These are phyloP conservation scores for Sorex araneus DNA, from an alignment of 2,113 vertebrate genomes.

Conservation along the genomic window DNA sequence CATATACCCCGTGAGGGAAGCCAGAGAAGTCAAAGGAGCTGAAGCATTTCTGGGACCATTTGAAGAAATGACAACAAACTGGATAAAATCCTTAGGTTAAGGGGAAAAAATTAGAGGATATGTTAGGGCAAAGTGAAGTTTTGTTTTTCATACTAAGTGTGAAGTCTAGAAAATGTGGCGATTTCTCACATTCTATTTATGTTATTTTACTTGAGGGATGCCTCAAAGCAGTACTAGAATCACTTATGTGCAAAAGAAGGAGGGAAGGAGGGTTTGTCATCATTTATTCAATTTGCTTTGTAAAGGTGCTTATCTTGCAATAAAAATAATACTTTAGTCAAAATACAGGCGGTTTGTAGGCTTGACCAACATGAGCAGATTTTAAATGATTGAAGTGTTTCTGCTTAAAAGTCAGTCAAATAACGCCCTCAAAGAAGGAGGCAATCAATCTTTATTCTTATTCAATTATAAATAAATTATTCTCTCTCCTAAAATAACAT, in stretches of 20 bases:
- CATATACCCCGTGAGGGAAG: background rate
- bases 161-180: constrained; percentile 80
- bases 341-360: constrained; percentile 75
- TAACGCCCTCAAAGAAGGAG: constrained; percentile 41
- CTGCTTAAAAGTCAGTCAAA: constrained; percentile 72
- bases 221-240: constrained; percentile 8
- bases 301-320: constrained; percentile 72
- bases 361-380: constrained; percentile 57
- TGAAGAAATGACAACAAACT: background rate
- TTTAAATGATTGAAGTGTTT: constrained; percentile 75
- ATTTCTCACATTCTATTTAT: constrained; percentile 83
- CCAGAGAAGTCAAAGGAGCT: background rate
- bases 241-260: background rate
- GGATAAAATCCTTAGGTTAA: constrained; percentile 47
- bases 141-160: constrained; percentile 80
- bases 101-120: constrained; percentile 41
- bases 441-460: constrained; percentile 34
- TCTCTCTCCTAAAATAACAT: constrained; percentile 60
- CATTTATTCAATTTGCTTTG: background rate
- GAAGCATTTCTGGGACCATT: background rate
- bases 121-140: constrained; percentile 77
- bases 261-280: background rate
- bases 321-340: constrained; percentile 69
- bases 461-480: constrained; percentile 36
- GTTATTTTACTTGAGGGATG: constrained; percentile 71